Base-by-base conservation (phyloP, 2,797 vertebrate species). In the Capromys pilorides region DNA sequence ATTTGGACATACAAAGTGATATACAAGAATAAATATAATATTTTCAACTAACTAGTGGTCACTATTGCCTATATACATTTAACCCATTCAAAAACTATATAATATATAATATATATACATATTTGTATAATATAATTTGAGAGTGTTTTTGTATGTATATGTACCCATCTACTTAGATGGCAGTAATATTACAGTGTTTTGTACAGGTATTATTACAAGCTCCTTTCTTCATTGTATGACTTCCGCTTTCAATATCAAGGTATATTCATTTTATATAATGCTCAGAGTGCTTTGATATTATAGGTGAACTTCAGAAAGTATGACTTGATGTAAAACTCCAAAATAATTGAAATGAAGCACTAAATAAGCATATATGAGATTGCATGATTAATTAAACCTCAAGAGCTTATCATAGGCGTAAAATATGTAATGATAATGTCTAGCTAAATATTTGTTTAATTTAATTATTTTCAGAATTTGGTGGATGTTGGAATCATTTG, bases 141-240 rank as follows among this genome's bases (percentile, higher is more conserved):
- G 13, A 71, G n/a, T 67, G 24, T 41, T 71, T 28, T 49, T 80
- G 22, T 67, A 24, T 54, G 28, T 28, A 33, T 61, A 33, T 19
- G 10, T 71, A n/a, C 2, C 5, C 10, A 86, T 54, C 1, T 85
- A 45, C 69, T 18, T 1, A 16, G 2, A 86, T 49, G 28, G 0
- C 64, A 75, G 24, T 82, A 78, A 54, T 93, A 73, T 67, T 33
- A 61, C n/a, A 96, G 24, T 49, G 54, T 49, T 69, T 96, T 87
- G 4, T 61, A 41, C 24, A 41, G 24, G 33, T 94, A 88, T 9
- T 84, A 71, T 87, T 86, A 13, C 62, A 84, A n/a, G 11, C 69
- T 33, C 31, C 11, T 87, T 94, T 51, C 77, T 81, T 59, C 4
- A 90, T 39, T 64, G 77, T 90, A 66, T 75, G 28, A 57, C 73